Evolutionary conservation across 2,888 invertebrate genomes (phyloP).

Genomic region (Patella ulyssiponensis): DNA sequence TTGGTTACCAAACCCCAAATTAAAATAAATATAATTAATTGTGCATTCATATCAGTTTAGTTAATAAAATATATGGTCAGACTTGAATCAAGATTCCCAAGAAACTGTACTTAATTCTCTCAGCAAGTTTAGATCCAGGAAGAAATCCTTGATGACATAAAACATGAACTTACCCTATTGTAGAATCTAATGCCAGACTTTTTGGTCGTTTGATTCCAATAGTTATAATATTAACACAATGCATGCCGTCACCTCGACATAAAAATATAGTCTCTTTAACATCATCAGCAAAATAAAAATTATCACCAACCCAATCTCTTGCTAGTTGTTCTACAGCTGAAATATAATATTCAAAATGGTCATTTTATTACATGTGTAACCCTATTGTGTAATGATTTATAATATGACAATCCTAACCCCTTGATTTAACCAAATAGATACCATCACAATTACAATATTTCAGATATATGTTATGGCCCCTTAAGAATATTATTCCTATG

Average conservation of each 20-base stretch:
- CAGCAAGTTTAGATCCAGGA: background rate
- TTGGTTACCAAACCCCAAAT: background rate
- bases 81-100: too few relatives aligned
- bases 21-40: background rate
- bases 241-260: conserved; percentile 78
- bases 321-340: conserved; percentile 83
- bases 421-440: too few relatives aligned
- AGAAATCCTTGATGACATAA: background rate
- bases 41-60: too few relatives aligned
- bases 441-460: too few relatives aligned
- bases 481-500: too few relatives aligned
- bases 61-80: too few relatives aligned
- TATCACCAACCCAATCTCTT: conserved; percentile 87
- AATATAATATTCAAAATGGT: conserved; percentile 36
- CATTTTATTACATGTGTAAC: too few relatives aligned
- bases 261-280: conserved; percentile 81
- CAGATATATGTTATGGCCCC: too few relatives aligned
- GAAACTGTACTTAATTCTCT: background rate
- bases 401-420: too few relatives aligned
- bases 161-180: conserved; percentile 76
- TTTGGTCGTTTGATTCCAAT: conserved; percentile 77
- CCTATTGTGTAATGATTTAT: too few relatives aligned
- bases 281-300: conserved; percentile 88
- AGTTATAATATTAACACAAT: conserved; percentile 82
- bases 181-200: conserved; percentile 85